phyloP scores from a whole-genome alignment of 2,113 vertebrate genomes.

The Perca flavescens region DNA sequence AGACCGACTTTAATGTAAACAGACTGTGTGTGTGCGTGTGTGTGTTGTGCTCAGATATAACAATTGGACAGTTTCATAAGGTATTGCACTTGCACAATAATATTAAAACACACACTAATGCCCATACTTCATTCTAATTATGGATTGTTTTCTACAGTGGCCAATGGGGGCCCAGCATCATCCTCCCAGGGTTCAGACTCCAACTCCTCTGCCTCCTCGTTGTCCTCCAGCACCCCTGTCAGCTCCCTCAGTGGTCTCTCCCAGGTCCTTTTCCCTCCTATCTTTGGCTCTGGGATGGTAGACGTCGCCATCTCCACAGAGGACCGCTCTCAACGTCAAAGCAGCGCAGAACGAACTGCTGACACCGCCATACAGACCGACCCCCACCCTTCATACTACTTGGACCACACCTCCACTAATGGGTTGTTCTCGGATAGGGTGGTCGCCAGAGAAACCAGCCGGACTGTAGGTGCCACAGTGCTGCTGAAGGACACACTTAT shows the following conservation, averaged over 20 bases:
- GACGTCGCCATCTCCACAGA: slow-evolving; percentile 91
- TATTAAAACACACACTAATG: slow-evolving; percentile 10
- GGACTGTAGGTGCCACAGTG: slow-evolving; percentile 88
- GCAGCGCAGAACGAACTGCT: slow-evolving; percentile 78
- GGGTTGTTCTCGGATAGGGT: slow-evolving; percentile 23
- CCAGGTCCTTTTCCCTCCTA: slow-evolving; percentile 81
- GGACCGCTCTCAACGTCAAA: slow-evolving; percentile 64
- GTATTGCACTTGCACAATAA: not conserved
- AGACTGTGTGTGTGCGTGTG: not conserved
- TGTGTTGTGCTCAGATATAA: not conserved
- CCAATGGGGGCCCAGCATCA: slow-evolving; percentile 87
- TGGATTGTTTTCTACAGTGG: slow-evolving; percentile 83
- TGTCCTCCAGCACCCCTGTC: slow-evolving; percentile 89
- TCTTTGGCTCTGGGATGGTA: slow-evolving; percentile 82
- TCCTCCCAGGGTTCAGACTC: slow-evolving; percentile 90
- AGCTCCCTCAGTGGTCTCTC: slow-evolving; percentile 87
- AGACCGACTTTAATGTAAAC: slow-evolving; percentile 42
- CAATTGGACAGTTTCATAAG: not conserved
- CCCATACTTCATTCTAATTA: slow-evolving; percentile 11
- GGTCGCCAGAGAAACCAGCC: slow-evolving; percentile 83
- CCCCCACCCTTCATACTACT: slow-evolving; percentile 62
- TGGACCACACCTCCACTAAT: slow-evolving; percentile 22
- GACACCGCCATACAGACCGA: slow-evolving; percentile 94
- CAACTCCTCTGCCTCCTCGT: slow-evolving; percentile 93
- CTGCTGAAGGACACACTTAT: slow-evolving; percentile 93